Conservation (phyloP, 2,888 invertebrate species). For the Dynastes tityus region DNA sequence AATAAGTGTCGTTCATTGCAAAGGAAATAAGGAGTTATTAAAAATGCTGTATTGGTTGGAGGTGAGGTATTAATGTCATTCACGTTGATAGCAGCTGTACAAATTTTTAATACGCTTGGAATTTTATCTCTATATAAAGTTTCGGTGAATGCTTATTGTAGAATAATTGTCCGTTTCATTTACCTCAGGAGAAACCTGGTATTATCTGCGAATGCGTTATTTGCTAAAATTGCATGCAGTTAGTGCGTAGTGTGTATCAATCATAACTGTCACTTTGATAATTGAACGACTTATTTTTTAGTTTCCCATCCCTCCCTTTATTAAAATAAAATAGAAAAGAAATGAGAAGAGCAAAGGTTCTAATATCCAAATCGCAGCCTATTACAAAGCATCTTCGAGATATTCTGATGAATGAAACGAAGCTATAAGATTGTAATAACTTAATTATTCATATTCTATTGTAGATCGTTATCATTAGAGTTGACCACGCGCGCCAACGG, state of each 20-base stretch:
- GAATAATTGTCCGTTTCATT: conserved; percentile 15
- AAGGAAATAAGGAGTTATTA: background rate
- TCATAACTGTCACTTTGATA: conserved; percentile 12
- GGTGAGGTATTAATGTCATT: conserved; percentile 4
- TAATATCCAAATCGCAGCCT: too few species aligned
- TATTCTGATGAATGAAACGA: too few species aligned
- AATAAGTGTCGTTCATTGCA: conserved; percentile 11
- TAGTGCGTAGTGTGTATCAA: conserved; percentile 10
- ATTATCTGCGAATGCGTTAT: conserved; percentile 3
- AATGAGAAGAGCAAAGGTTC: too few species aligned
- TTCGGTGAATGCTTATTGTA: background rate
- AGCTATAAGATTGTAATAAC: too few species aligned
- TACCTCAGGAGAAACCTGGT: background rate
- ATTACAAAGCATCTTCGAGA: too few species aligned
- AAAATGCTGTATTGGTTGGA: background rate
- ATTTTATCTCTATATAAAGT: conserved; percentile 21
- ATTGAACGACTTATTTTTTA: background rate
- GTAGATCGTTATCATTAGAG: too few species aligned
- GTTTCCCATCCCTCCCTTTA: background rate
- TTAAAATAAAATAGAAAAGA: too few species aligned
- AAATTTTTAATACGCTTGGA: conserved; percentile 18
- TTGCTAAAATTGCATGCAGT: conserved; percentile 14
- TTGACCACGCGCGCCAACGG: too few species aligned
- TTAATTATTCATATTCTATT: too few species aligned
- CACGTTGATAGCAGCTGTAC: conserved; percentile 7